These are phyloP conservation scores for Enhydra lutris DNA, from an alignment of 2,113 vertebrate species.

Conservation along the genomic window DNA sequence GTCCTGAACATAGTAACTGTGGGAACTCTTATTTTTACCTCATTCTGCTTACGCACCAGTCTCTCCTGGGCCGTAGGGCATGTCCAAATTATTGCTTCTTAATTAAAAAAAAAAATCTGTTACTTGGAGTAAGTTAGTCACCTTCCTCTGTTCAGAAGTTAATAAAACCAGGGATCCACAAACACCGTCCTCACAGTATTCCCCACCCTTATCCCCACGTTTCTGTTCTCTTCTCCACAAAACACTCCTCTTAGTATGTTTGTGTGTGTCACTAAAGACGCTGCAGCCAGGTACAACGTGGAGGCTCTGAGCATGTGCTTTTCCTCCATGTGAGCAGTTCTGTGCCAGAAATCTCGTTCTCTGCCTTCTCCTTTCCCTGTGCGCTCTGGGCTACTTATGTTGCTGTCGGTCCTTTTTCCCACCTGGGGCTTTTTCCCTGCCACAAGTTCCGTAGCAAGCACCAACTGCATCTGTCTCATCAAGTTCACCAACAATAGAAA, in stretches of 20 bases:
- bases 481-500: background rate
- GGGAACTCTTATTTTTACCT: background rate
- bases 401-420: background rate
- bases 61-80: background rate
- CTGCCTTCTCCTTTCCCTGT: background rate
- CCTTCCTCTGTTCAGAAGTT: background rate
- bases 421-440: background rate
- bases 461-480: background rate
- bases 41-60: background rate
- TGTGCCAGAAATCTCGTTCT: no score
- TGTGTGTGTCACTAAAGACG: background rate
- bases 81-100: background rate
- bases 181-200: background rate
- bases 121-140: background rate
- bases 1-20: background rate
- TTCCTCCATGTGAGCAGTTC: background rate
- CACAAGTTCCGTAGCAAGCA: background rate
- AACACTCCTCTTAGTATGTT: background rate
- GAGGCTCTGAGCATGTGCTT: background rate
- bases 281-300: background rate
- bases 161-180: background rate
- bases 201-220: background rate
- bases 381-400: accelerated
- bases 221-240: background rate
- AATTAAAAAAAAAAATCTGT: background rate